These are phyloP conservation scores for Cephus pygmeus DNA, from an alignment of 2,888 invertebrate species.

Conservation along the genomic window DNA sequence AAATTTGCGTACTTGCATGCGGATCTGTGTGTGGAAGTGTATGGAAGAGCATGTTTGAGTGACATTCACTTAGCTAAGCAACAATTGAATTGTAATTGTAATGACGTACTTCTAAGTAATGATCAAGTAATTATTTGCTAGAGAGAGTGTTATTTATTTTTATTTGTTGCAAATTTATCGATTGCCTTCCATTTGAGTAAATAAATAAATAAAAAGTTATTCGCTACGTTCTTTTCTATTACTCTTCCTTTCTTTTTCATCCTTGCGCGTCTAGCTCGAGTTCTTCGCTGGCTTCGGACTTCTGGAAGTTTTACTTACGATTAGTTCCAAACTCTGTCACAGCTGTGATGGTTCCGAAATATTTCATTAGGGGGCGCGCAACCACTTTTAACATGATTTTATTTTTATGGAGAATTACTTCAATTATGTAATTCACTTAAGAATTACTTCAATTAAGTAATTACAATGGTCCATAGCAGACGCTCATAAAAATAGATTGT, in stretches of 20 bases:
- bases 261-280: not conserved
- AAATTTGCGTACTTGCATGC: not conserved
- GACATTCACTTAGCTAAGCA: constrained; percentile 44
- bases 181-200: constrained; percentile 66
- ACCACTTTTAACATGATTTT: not conserved
- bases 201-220: constrained; percentile 61
- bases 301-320: not conserved
- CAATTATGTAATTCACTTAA: not conserved
- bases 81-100: constrained; percentile 56
- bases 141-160: constrained; percentile 67
- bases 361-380: not conserved
- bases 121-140: constrained; percentile 60
- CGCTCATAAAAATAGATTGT: not conserved
- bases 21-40: not conserved
- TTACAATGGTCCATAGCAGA: not conserved
- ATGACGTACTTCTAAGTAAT: constrained; percentile 55
- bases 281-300: not conserved
- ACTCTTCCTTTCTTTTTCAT: not conserved
- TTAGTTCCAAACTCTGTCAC: not conserved
- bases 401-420: not conserved
- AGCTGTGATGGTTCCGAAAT: not conserved
- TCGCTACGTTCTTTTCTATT: constrained; percentile 20
- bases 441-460: not conserved
- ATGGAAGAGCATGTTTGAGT: constrained; percentile 35
- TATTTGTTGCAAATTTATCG: constrained; percentile 66